Conservation (phyloP, 2,113 vertebrate species). For the Misgurnus anguillicaudatus region DNA sequence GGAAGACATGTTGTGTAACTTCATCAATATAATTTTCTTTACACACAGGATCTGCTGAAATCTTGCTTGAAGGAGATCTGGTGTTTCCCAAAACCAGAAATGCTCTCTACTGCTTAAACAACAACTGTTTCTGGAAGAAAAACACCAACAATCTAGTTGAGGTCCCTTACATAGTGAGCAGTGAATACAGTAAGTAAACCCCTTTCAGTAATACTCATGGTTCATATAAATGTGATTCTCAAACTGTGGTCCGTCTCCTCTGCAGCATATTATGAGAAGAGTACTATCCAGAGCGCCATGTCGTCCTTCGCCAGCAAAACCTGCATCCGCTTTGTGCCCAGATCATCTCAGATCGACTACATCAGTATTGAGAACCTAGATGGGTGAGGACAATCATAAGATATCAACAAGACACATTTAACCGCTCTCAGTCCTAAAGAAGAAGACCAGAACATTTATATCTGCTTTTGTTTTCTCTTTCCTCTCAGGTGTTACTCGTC, state of each 20-base stretch:
- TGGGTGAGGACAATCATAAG: conserved; percentile 42
- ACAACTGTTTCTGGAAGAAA: conserved; percentile 53
- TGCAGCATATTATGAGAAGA: conserved; percentile 33
- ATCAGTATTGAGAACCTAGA: conserved; percentile 50
- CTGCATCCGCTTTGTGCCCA: conserved; percentile 53
- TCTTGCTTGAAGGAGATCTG: conserved; percentile 50
- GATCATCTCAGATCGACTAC: conserved; percentile 46
- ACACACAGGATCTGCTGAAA: conserved; percentile 24
- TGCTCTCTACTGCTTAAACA: conserved; percentile 49
- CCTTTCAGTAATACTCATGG: not conserved
- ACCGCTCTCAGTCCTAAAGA: not conserved
- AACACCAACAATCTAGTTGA: conserved; percentile 48
- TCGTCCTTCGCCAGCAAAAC: conserved; percentile 39
- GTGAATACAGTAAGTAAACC: conserved; percentile 49
- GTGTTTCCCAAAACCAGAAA: conserved; percentile 49
- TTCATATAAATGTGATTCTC: not conserved
- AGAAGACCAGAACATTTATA: not conserved
- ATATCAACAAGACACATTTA: not conserved
- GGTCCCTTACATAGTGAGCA: conserved; percentile 47
- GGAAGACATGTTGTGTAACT: not conserved
- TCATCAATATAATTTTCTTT: not conserved
- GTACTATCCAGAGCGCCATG: conserved; percentile 50
- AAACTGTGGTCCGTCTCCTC: not conserved
- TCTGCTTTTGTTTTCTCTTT: not conserved
- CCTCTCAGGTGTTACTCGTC: no score